phyloP scores from a whole-genome alignment of 1,140 invertebrate species.

The Apis laboriosa region DNA sequence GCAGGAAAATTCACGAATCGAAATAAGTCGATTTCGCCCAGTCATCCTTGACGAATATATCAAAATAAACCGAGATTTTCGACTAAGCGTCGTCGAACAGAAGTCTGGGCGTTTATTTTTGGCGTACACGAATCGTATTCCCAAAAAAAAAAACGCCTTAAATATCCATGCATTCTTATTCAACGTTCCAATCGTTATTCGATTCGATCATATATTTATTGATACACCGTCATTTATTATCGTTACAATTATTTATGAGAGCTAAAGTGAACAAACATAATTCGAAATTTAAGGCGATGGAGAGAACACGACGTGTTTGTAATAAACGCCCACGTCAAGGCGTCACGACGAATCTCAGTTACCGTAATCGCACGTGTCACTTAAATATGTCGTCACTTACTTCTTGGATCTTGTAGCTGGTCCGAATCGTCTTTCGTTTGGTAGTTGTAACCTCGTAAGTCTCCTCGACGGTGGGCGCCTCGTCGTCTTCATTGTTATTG shows the following conservation, averaged over 20 bases:
- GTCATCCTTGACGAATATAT: slow-evolving; percentile 45
- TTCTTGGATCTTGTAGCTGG: slow-evolving; percentile 85
- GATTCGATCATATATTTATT: not conserved
- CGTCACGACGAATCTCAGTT: slow-evolving; percentile 17
- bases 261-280: not conserved
- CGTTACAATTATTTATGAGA: not conserved
- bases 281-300: not conserved
- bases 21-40: slow-evolving; percentile 35
- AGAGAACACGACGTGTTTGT: not conserved
- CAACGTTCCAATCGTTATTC: too few relatives aligned
- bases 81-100: slow-evolving; percentile 6
- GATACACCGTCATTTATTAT: not conserved
- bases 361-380: slow-evolving; percentile 38
- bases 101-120: slow-evolving; percentile 34
- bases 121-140: not conserved
- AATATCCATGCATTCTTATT: not conserved
- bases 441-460: slow-evolving; percentile 83
- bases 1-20: slow-evolving; percentile 21
- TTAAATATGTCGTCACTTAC: slow-evolving; percentile 76
- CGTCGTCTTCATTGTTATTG: slow-evolving; percentile 60
- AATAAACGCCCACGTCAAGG: slow-evolving; percentile 44
- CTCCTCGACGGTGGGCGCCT: slow-evolving; percentile 73
- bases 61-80: slow-evolving; percentile 43
- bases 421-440: slow-evolving; percentile 83
- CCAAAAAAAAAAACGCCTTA: slow-evolving; percentile 2